These are phyloP conservation scores for Drosophila pachea DNA, from an alignment of 1,140 invertebrate genomes.

Conservation along the genomic window DNA sequence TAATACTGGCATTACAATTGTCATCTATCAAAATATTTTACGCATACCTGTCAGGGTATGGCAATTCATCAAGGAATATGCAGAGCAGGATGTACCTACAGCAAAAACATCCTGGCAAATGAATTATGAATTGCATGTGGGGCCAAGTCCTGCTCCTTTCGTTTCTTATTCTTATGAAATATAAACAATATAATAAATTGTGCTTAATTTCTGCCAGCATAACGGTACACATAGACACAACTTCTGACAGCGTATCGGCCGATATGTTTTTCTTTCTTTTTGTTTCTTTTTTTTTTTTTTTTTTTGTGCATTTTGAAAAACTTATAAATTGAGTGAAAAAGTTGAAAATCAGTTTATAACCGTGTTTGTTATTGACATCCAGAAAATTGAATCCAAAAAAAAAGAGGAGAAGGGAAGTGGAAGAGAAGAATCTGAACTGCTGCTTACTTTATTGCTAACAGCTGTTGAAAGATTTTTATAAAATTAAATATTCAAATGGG, in stretches of 20 bases:
- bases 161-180: neutral
- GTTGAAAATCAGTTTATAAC: conserved; percentile 4
- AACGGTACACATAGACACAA: neutral
- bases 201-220: neutral
- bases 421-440: neutral
- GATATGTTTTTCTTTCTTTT: too few relatives aligned
- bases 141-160: neutral
- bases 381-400: conserved; percentile 35
- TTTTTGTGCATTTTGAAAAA: neutral
- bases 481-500: conserved; percentile 65
- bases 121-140: conserved; percentile 22
- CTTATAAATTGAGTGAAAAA: conserved; percentile 9
- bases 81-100: conserved; percentile 32
- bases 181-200: conserved; percentile 1
- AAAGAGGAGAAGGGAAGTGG: neutral
- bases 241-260: neutral
- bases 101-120: conserved; percentile 29
- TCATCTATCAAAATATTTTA: conserved; percentile 13
- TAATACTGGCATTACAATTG: conserved; percentile 2
- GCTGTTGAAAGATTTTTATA: conserved; percentile 39
- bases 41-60: conserved; percentile 11
- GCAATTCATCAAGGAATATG: conserved; percentile 24
- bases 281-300: too few relatives aligned
- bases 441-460: conserved; percentile 39
- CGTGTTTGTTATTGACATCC: conserved; percentile 20